phyloP scores from a whole-genome alignment of 2,888 invertebrate genomes.

The Abrostola triplasia region DNA sequence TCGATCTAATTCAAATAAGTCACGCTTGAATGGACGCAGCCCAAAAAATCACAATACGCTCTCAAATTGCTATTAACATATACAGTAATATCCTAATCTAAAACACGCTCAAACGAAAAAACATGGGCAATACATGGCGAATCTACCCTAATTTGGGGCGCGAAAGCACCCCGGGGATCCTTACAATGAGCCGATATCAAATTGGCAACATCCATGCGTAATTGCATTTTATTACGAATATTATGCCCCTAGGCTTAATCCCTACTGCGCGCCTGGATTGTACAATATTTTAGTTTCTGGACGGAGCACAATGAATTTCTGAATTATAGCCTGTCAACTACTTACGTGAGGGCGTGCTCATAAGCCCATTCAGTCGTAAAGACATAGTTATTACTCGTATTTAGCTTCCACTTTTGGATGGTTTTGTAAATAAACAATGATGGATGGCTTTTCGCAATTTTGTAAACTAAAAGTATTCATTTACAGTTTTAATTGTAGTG shows the following conservation, averaged over 20 bases:
- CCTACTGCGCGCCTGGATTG: conserved; percentile 47
- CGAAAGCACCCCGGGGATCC: conserved; percentile 61
- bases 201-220: conserved; percentile 78
- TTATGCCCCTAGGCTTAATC: conserved; percentile 55
- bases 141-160: conserved; percentile 58
- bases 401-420: conserved; percentile 11
- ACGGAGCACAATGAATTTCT: conserved; percentile 36
- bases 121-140: conserved; percentile 39
- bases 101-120: conserved; percentile 46
- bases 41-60: conserved; percentile 31
- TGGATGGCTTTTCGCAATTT: too few species aligned
- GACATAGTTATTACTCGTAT: conserved; percentile 9
- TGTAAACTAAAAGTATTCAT: too few species aligned
- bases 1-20: conserved; percentile 40
- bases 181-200: conserved; percentile 73
- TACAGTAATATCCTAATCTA: conserved; percentile 42
- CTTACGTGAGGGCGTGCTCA: conserved; percentile 15
- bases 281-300: conserved; percentile 38
- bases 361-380: not conserved
- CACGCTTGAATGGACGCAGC: conserved; percentile 15
- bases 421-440: conserved; percentile 1
- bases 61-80: conserved; percentile 39
- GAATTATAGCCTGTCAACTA: conserved; percentile 51
- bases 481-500: too few species aligned
- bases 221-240: conserved; percentile 67